These are phyloP conservation scores for Tichodroma muraria DNA, from an alignment of 2,113 vertebrate species.

Conservation along the genomic window DNA sequence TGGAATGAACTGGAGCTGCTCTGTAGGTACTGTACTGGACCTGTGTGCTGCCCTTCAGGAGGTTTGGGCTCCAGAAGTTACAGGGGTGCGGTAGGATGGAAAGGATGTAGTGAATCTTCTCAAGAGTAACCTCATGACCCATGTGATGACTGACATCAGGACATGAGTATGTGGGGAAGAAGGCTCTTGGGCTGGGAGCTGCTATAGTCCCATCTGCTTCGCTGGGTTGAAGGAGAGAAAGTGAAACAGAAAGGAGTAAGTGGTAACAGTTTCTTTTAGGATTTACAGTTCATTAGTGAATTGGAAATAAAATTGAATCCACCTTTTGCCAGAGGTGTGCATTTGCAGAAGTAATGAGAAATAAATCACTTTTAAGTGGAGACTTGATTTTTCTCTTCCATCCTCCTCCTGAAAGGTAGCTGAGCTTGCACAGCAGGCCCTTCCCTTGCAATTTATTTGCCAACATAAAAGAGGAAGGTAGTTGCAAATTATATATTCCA, in stretches of 20 bases:
- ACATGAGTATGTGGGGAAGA: fast-evolving
- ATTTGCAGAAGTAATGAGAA: not conserved
- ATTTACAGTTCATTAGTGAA: not conserved
- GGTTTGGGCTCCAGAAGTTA: not conserved
- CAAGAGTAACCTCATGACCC: fast-evolving
- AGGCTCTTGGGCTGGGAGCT: not conserved
- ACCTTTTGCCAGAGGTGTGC: fast-evolving
- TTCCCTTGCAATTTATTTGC: not conserved
- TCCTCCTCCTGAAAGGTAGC: not conserved
- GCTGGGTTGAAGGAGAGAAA: not conserved
- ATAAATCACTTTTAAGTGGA: not conserved
- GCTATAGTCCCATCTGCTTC: not conserved
- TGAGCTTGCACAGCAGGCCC: not conserved
- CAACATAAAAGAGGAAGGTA: not conserved
- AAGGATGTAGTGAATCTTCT: not conserved
- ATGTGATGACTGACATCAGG: not conserved
- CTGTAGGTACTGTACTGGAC: fast-evolving
- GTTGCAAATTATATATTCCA: not conserved
- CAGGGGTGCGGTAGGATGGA: not conserved
- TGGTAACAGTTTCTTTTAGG: not conserved
- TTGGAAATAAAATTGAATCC: not conserved
- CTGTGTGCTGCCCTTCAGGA: not conserved
- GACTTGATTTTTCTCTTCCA: not conserved
- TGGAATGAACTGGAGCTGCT: not conserved
- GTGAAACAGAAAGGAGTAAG: not conserved